These are phyloP conservation scores for Aphelenchoides besseyi DNA, from an alignment of 1,140 invertebrate genomes.

Conservation along the genomic window DNA sequence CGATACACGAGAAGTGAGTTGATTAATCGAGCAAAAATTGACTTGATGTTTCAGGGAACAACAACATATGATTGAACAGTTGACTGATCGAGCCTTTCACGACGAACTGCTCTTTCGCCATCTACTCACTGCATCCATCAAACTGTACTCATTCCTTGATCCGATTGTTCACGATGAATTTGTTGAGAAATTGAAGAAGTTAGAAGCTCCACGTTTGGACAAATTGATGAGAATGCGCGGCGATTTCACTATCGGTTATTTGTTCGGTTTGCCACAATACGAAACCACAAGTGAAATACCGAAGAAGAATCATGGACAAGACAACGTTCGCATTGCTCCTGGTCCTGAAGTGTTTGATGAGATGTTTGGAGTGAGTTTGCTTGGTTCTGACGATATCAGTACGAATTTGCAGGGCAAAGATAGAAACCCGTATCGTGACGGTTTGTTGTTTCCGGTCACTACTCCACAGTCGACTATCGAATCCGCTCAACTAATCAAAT, in stretches of 20 bases:
- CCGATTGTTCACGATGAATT: neutral
- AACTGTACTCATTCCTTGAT: neutral
- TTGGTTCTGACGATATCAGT: neutral
- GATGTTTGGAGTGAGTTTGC: constrained; percentile 8
- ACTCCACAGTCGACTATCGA: constrained; percentile 11
- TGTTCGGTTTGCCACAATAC: constrained; percentile 1
- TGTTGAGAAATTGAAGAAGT: neutral
- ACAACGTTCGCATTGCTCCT: neutral
- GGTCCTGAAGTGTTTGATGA: neutral
- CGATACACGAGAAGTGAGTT: constrained; percentile 6
- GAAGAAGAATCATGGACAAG: neutral
- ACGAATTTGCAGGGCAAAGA: constrained; percentile 7
- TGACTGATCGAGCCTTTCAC: neutral
- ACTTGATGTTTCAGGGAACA: constrained; percentile 7
- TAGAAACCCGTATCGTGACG: constrained; percentile 5
- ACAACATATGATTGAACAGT: neutral
- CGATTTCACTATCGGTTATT: constrained; percentile 17
- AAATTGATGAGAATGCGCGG: neutral
- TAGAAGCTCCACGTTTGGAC: constrained; percentile 3
- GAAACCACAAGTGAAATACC: neutral
- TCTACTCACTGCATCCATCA: neutral
- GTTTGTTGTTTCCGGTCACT: constrained; percentile 5
- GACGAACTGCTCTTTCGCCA: neutral
- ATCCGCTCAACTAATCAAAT: constrained; percentile 4
- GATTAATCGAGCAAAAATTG: neutral